phyloP scores from a whole-genome alignment of 2,113 vertebrate genomes.

The Dolichallabes microphthalmus region DNA sequence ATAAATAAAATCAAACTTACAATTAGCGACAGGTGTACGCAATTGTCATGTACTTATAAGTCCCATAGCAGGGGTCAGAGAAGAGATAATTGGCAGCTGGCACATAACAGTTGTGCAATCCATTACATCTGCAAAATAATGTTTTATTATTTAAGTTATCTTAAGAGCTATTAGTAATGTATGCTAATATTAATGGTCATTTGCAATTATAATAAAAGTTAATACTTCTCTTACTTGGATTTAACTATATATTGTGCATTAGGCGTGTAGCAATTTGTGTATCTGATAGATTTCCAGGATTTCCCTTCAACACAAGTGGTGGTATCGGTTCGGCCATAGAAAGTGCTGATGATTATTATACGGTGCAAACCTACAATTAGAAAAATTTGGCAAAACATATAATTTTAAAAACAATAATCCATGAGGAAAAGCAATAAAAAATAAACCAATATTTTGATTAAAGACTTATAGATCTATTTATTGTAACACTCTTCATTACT shows the following conservation, averaged over 20 bases:
- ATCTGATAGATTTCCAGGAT: not conserved
- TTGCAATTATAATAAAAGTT: too few species aligned
- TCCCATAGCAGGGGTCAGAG: not conserved
- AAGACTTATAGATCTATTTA: not conserved
- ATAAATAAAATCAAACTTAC: not conserved
- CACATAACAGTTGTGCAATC: not conserved
- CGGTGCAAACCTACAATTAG: too few species aligned
- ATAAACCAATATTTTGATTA: not conserved
- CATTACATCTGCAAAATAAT: not conserved
- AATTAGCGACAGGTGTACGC: not conserved
- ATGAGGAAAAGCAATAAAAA: not conserved
- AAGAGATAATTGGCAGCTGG: not conserved
- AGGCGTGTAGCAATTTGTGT: constrained; percentile 14
- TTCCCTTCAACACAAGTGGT: too few species aligned
- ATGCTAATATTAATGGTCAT: too few species aligned
- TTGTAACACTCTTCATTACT: not conserved
- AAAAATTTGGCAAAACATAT: too few species aligned
- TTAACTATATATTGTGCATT: not conserved
- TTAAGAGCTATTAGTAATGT: too few species aligned
- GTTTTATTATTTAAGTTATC: not conserved
- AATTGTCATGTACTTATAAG: not conserved
- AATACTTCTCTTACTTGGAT: not conserved
- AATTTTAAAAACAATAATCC: not conserved
- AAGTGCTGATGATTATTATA: too few species aligned
- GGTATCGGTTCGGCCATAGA: too few species aligned